Percentiles rank a stretch among this genome's conserved stretches.
Evolutionary conservation across 2,888 invertebrate species (phyloP).

Genomic region (Biston betularia): DNA sequence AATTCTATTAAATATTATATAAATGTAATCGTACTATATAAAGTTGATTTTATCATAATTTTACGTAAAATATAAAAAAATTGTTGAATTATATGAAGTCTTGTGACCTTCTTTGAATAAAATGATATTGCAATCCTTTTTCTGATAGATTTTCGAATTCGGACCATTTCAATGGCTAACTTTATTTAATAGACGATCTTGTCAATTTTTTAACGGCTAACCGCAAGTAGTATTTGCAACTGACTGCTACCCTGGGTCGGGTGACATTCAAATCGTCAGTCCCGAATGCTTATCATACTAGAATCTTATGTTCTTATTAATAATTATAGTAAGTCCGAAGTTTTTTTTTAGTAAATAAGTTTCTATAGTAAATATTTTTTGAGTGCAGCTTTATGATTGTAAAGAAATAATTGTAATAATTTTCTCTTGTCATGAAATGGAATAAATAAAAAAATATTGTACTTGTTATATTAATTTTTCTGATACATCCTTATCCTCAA

Average conservation of each 20-base stretch:
- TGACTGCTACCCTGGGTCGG: too few relatives aligned
- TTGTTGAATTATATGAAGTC: too few relatives aligned
- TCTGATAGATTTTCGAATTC: too few relatives aligned
- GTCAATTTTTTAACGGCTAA: too few relatives aligned
- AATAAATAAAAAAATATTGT: conserved; percentile 21
- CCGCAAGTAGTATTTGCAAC: too few relatives aligned
- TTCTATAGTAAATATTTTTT: conserved; percentile 10
- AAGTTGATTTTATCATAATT: background rate
- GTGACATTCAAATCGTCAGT: too few relatives aligned
- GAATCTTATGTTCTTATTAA: background rate
- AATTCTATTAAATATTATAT: conserved; percentile 26
- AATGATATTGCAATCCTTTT: too few relatives aligned
- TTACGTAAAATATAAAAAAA: background rate
- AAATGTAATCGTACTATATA: background rate
- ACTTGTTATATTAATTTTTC: background rate
- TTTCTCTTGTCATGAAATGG: conserved; percentile 21
- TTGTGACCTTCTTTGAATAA: too few relatives aligned
- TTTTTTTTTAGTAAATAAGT: conserved; percentile 3
- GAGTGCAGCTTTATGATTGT: conserved; percentile 23
- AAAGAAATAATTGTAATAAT: background rate
- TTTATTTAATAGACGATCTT: too few relatives aligned
- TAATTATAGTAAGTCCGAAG: conserved; percentile 12
- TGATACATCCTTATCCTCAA: background rate
- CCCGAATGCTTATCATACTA: too few relatives aligned
- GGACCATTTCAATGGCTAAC: too few relatives aligned